phyloP scores from a whole-genome alignment of 2,797 vertebrate species.

The Platalea minor region DNA sequence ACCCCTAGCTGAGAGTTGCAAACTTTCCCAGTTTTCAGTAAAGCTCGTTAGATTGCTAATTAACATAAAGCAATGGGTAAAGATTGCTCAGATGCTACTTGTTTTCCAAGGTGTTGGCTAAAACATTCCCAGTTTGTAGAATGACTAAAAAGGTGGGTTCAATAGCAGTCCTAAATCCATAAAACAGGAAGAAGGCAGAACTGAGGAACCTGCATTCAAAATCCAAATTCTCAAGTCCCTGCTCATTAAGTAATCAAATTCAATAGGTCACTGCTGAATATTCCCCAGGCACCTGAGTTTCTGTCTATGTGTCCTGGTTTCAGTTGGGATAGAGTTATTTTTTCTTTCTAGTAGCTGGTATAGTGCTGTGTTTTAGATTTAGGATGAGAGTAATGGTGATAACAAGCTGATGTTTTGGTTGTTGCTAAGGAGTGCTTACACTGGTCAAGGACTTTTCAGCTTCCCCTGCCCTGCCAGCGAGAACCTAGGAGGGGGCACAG shows the following conservation, averaged over 20 bases:
- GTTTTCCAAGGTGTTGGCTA: neutral
- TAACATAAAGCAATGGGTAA: neutral
- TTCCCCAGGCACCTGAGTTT: neutral
- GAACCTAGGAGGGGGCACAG: no score
- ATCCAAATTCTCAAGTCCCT: neutral
- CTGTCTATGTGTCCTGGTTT: neutral
- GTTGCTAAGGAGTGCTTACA: no score
- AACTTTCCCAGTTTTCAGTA: neutral
- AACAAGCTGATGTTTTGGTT: no score
- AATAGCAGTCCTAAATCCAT: neutral
- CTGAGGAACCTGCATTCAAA: neutral
- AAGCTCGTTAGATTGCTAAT: neutral
- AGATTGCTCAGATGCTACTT: neutral
- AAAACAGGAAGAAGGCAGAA: neutral
- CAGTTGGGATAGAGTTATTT: no score
- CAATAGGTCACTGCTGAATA: neutral
- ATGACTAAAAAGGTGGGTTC: neutral
- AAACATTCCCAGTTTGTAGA: neutral
- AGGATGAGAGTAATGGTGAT: no score
- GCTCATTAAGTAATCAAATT: neutral
- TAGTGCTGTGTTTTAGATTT: no score
- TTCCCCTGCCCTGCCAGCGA: no score
- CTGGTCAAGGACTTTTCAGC: no score
- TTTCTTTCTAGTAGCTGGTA: no score
- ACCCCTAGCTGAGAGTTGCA: neutral